phyloP scores from a whole-genome alignment of 2,888 invertebrate species.

The Brassicogethes aeneus region DNA sequence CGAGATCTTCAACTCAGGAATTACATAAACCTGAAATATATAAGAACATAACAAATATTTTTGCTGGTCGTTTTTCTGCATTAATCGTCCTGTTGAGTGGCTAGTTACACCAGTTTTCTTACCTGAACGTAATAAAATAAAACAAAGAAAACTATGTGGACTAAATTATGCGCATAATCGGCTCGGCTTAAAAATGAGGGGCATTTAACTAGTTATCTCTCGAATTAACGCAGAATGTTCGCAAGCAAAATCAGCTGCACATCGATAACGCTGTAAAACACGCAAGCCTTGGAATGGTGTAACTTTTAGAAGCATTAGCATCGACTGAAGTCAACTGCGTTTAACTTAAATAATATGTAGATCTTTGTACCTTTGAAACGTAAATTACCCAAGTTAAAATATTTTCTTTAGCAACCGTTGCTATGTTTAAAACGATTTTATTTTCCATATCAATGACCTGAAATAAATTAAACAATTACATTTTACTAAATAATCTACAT shows the following conservation, averaged over 20 bases:
- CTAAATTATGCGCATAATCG: neutral
- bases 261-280: neutral
- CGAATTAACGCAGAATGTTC: conserved; percentile 1
- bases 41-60: neutral
- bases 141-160: neutral
- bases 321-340: neutral
- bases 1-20: too few relatives aligned
- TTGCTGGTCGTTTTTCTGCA: neutral
- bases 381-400: too few relatives aligned
- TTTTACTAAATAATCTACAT: too few relatives aligned
- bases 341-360: neutral
- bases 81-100: neutral
- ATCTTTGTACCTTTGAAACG: too few relatives aligned
- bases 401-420: too few relatives aligned
- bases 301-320: neutral
- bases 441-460: too few relatives aligned
- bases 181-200: neutral
- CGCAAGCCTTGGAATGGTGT: conserved; percentile 1
- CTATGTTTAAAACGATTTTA: too few relatives aligned
- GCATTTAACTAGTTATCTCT: conserved; percentile 1
- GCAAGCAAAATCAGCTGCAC: neutral
- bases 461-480: too few relatives aligned
- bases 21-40: too few relatives aligned
- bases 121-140: neutral
- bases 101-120: neutral